phyloP scores from a whole-genome alignment of 2,113 vertebrate genomes.

The Astur gentilis region DNA sequence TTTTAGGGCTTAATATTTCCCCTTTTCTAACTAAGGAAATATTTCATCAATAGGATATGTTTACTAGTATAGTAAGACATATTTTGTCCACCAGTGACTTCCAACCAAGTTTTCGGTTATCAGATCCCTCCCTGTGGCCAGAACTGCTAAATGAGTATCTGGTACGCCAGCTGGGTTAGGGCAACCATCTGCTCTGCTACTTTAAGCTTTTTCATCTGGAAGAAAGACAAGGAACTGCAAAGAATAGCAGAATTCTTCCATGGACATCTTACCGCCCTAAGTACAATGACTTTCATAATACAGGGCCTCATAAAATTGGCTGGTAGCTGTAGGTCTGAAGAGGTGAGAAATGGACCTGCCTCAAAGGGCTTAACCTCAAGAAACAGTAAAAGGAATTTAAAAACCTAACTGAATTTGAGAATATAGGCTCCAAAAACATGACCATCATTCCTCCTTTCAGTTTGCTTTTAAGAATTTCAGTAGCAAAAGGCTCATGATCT shows the following conservation, averaged over 20 bases:
- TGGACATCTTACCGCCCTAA: background rate
- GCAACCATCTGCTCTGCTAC: conserved; percentile 41
- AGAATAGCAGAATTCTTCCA: background rate
- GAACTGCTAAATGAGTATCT: conserved; percentile 19
- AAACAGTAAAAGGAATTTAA: background rate
- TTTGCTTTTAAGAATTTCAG: background rate
- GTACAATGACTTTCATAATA: background rate
- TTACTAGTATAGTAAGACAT: background rate
- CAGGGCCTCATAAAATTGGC: background rate
- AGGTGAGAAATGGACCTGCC: background rate
- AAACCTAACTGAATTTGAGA: background rate
- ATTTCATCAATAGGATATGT: background rate
- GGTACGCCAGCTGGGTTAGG: conserved; percentile 34
- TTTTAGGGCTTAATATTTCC: background rate
- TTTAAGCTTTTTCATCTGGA: conserved; percentile 32
- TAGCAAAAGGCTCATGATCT: background rate
- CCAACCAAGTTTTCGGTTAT: background rate
- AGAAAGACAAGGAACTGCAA: background rate
- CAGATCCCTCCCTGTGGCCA: conserved; percentile 37
- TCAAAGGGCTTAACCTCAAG: background rate
- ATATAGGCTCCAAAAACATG: background rate
- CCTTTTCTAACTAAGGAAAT: background rate
- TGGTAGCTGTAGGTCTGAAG: background rate
- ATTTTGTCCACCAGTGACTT: conserved; percentile 10
- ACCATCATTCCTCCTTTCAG: background rate